Conservation (phyloP, 2,888 invertebrate genomes). For the Dendrolimus pini region DNA sequence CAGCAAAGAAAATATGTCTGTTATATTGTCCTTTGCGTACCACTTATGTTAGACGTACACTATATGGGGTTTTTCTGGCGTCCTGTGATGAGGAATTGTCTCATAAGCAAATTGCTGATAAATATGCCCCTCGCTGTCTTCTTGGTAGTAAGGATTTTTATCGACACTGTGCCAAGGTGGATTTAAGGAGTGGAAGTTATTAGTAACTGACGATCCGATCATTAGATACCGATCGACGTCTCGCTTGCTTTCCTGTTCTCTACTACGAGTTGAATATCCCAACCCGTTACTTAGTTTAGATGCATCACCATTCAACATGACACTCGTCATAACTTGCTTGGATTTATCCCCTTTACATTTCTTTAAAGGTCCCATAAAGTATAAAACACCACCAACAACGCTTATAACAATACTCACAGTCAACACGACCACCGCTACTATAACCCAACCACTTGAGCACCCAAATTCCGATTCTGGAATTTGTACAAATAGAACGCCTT, state of each 20-base stretch:
- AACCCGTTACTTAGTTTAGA: slow-evolving; percentile 69
- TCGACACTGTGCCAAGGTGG: slow-evolving; percentile 73
- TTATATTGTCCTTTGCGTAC: slow-evolving; percentile 57
- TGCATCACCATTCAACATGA: slow-evolving; percentile 69
- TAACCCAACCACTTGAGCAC: slow-evolving; percentile 79
- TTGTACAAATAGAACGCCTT: slow-evolving; percentile 68
- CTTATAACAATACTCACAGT: slow-evolving; percentile 74
- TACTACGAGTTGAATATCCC: slow-evolving; percentile 65
- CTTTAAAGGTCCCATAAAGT: slow-evolving; percentile 70
- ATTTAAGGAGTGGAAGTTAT: slow-evolving; percentile 69
- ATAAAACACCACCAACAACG: slow-evolving; percentile 65
- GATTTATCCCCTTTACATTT: slow-evolving; percentile 72
- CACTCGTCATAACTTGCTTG: slow-evolving; percentile 72
- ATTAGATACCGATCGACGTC: slow-evolving; percentile 70
- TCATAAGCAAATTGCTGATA: slow-evolving; percentile 73
- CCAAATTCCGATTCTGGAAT: slow-evolving; percentile 79
- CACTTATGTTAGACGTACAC: slow-evolving; percentile 76
- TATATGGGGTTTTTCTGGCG: slow-evolving; percentile 76
- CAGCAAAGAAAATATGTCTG: slow-evolving; percentile 51
- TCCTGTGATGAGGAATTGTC: slow-evolving; percentile 70
- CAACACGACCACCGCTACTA: slow-evolving; percentile 70
- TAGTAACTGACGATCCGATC: slow-evolving; percentile 71
- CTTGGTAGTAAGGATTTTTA: slow-evolving; percentile 67
- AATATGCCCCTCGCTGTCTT: slow-evolving; percentile 69
- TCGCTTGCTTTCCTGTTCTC: slow-evolving; percentile 65